Base-by-base conservation (phyloP, 1,140 invertebrate species). In the Papilio polytes region DNA sequence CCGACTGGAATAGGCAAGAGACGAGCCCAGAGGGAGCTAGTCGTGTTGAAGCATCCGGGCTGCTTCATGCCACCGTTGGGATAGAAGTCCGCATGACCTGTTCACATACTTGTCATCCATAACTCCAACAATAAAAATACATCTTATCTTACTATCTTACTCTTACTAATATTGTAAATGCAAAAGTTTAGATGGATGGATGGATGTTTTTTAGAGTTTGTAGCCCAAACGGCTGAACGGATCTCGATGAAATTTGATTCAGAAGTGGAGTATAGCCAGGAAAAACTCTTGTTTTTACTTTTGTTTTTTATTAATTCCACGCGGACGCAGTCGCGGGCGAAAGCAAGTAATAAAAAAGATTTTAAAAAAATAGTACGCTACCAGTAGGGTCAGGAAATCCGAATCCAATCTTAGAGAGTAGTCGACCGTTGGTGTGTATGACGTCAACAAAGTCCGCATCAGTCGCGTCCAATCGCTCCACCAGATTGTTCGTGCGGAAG, bases 51-150 rank as follows among this genome's bases (percentile, higher is more conserved):
- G 80, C 96, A 96, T 0, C 96, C 96, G 0, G 96, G 96, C 84
- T 96, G 96, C 73, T 92, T 92, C 91, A 94, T 95, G n/a, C 96
- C 96, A 10, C 97, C 97, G 83, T 97, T 97, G 0, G 96, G 96
- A 87, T 97, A 97, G 90, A 97, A 97, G 86, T 97, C 97, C 44
- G 96, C 94, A 82, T 97, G 95, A 51, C 97, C 97, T 95, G 81
- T 66, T 46, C 22, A 76, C 9, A 51, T 1, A 76, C 13, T 46
- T 13, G 41, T 20, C 66, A 72, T 72, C 12, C 59, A 9, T 18
- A 7, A 22, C 26, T 20, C 26, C 1, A 22, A 41, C 7, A 41
- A 41, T 41, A 41, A 41, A 41, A 41, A 41, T 36, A 36, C 31
- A 36, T n/a, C n/a, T n/a, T n/a, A n/a, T n/a, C n/a, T n/a, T n/a